phyloP scores from a whole-genome alignment of 2,113 vertebrate genomes.

The Haliaeetus leucogaster region DNA sequence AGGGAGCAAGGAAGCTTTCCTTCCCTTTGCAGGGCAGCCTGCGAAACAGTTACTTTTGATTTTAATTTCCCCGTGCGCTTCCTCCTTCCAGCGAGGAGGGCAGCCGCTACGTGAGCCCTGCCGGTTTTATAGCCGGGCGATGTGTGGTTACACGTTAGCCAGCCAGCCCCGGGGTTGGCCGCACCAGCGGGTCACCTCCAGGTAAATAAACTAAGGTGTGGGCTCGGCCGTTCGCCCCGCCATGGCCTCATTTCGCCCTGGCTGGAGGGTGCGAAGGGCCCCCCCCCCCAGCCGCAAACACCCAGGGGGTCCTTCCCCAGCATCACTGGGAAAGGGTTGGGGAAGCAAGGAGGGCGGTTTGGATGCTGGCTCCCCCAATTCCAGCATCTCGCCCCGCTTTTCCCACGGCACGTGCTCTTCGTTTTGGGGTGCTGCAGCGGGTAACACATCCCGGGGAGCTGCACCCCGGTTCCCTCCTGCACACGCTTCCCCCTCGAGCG shows the following conservation, averaged over 20 bases:
- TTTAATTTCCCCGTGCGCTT: neutral
- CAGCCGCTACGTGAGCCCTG: neutral
- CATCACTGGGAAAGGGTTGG: rapidly evolving
- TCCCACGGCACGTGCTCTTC: rapidly evolving
- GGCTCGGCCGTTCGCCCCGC: rapidly evolving
- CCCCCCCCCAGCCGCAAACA: neutral
- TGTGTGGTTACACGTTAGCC: neutral
- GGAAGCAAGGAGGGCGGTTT: rapidly evolving
- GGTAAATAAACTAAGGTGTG: neutral
- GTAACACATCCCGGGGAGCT: rapidly evolving
- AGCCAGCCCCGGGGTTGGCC: neutral
- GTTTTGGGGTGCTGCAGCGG: rapidly evolving
- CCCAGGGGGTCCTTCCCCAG: rapidly evolving
- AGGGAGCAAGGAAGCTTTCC: neutral
- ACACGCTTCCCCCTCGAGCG: rapidly evolving
- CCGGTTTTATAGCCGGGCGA: neutral
- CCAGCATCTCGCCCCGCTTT: rapidly evolving
- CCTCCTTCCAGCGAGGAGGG: neutral
- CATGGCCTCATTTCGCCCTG: rapidly evolving
- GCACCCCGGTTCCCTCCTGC: neutral
- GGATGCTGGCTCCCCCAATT: neutral
- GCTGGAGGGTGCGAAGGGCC: rapidly evolving
- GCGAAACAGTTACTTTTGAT: neutral
- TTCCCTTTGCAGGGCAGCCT: neutral
- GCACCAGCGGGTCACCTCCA: neutral